Percentiles rank a stretch among this genome's conserved stretches.
Conservation (phyloP, 2,888 invertebrate genomes). For the Lasioglossum morio region DNA sequence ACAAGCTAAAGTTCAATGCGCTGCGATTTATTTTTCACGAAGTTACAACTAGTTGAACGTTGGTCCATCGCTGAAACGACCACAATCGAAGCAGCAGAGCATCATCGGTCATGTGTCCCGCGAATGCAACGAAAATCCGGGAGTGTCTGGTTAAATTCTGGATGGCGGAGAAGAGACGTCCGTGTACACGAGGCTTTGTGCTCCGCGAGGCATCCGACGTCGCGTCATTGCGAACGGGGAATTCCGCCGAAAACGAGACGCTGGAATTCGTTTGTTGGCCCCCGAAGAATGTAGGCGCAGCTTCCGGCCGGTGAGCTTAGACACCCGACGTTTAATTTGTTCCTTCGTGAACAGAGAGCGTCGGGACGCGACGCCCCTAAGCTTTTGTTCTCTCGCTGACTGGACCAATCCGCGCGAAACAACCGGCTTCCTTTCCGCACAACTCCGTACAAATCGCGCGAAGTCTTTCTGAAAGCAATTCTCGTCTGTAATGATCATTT, state of each 20-base stretch:
- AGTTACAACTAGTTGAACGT: not conserved
- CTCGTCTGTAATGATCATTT: not conserved
- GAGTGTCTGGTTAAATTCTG: not conserved
- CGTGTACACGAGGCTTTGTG: constrained; percentile 50
- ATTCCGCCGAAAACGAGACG: constrained; percentile 51
- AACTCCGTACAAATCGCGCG: not conserved
- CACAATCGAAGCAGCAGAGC: not conserved
- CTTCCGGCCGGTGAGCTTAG: not conserved
- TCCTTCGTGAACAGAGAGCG: constrained; percentile 3
- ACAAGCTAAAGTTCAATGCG: no score
- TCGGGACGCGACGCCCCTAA: not conserved
- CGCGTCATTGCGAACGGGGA: constrained; percentile 51
- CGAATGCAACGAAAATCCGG: not conserved
- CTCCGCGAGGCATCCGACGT: constrained; percentile 40
- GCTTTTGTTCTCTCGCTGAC: not conserved
- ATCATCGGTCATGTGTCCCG: not conserved
- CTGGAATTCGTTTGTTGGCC: constrained; percentile 58
- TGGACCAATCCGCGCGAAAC: not conserved
- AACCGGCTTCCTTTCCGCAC: not conserved
- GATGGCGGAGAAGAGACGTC: constrained; percentile 7
- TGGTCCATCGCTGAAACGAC: not conserved
- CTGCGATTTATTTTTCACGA: no score
- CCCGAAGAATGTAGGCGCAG: constrained; percentile 43
- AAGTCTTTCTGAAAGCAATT: not conserved
- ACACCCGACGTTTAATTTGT: constrained; percentile 33